phyloP scores from a whole-genome alignment of 1,140 invertebrate genomes.

The Battus philenor region DNA sequence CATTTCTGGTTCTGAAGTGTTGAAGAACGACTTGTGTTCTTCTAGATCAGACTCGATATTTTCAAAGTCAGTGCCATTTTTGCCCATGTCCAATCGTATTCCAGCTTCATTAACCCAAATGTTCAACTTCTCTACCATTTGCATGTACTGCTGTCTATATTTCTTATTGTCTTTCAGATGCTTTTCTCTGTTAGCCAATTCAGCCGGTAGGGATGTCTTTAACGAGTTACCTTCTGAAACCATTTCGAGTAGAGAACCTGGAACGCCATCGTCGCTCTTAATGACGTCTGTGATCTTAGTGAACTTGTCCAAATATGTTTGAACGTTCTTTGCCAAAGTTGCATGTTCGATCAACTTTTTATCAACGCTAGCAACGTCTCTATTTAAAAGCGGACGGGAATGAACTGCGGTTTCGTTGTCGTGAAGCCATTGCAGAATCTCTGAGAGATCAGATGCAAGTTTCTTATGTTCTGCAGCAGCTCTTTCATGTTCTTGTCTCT shows the following conservation, averaged over 20 bases:
- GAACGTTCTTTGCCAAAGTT: constrained; percentile 81
- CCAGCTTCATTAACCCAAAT: constrained; percentile 92
- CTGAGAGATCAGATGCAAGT: constrained; percentile 86
- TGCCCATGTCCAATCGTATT: constrained; percentile 84
- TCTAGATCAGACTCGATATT: constrained; percentile 88
- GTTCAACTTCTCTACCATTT: constrained; percentile 85
- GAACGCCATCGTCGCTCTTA: constrained; percentile 85
- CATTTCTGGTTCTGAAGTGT: constrained; percentile 82
- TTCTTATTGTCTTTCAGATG: constrained; percentile 89
- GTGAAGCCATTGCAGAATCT: constrained; percentile 89
- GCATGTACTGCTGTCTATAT: constrained; percentile 84
- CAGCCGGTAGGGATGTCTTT: constrained; percentile 84
- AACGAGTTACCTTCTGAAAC: constrained; percentile 88
- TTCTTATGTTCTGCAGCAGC: constrained; percentile 92
- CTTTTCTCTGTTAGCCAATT: constrained; percentile 86
- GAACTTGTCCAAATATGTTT: constrained; percentile 83
- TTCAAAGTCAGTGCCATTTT: constrained; percentile 91
- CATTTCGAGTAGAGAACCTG: constrained; percentile 87
- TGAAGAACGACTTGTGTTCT: constrained; percentile 91
- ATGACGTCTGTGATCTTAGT: constrained; percentile 81
- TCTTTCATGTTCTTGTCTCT: constrained; percentile 90
- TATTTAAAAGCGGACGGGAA: constrained; percentile 87
- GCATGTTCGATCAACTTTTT: constrained; percentile 88
- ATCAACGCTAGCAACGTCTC: constrained; percentile 87
- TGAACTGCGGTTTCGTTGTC: constrained; percentile 89